A percentile compares a stretch with the other conserved stretches of the same genome.
phyloP scores from a whole-genome alignment of 2,797 vertebrate species.

The Sebastes cheni region DNA sequence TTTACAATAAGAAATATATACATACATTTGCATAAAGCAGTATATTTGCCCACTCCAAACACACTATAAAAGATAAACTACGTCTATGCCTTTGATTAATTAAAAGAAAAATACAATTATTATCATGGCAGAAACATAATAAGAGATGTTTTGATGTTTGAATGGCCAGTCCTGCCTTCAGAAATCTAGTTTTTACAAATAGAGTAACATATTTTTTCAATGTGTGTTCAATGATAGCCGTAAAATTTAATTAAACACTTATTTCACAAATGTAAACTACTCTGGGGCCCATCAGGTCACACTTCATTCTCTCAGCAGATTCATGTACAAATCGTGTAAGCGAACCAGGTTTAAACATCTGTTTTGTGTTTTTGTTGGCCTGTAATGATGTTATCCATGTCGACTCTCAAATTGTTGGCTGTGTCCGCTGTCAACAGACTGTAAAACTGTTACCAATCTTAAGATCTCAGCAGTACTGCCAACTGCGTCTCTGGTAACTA shows the following conservation, averaged over 20 bases:
- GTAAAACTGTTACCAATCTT: conserved; percentile 48
- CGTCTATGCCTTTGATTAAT: background rate
- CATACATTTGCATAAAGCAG: too few relatives aligned
- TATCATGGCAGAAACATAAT: background rate
- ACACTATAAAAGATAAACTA: too few relatives aligned
- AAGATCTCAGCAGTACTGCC: conserved; percentile 9
- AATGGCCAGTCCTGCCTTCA: background rate
- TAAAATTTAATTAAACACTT: background rate
- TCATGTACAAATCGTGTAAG: background rate
- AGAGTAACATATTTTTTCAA: background rate
- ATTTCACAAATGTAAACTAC: background rate
- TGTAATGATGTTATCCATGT: conserved; percentile 31
- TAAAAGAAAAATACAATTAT: background rate
- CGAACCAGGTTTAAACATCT: conserved; percentile 41
- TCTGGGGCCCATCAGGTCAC: background rate
- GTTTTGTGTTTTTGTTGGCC: conserved; percentile 36
- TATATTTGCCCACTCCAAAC: too few relatives aligned
- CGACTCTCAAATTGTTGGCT: conserved; percentile 7
- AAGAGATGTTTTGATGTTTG: background rate
- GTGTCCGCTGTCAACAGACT: conserved; percentile 43
- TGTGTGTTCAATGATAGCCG: background rate
- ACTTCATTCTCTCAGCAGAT: background rate
- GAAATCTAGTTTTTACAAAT: background rate
- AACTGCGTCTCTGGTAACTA: background rate
- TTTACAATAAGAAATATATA: too few relatives aligned